Conservation (phyloP, 2,888 invertebrate genomes). For the Sycophila texana region DNA sequence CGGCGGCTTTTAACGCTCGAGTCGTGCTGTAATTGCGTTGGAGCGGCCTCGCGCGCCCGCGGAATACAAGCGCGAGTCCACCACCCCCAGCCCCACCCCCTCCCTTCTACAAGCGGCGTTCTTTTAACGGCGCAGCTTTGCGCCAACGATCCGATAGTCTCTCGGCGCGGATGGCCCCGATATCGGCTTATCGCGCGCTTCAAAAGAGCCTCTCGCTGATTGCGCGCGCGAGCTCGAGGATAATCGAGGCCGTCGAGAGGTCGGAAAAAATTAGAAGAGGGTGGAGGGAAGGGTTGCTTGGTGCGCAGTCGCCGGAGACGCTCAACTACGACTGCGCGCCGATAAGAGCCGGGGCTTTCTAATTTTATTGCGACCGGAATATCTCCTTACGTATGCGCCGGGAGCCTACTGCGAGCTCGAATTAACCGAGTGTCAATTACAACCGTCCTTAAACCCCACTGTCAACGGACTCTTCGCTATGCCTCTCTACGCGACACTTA, state of each 20-base stretch:
- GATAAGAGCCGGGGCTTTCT: too few species aligned
- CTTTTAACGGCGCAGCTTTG: slow-evolving; percentile 18
- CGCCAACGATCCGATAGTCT: slow-evolving; percentile 27
- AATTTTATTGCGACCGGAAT: too few species aligned
- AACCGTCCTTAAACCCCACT: too few species aligned
- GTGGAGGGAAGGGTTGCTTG: too few species aligned
- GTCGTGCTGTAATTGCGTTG: slow-evolving; percentile 60
- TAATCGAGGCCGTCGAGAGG: slow-evolving; percentile 25
- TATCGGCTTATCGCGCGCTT: slow-evolving; percentile 48
- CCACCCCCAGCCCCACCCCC: background rate
- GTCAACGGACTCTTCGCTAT: too few species aligned
- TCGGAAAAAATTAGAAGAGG: too few species aligned
- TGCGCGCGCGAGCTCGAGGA: slow-evolving; percentile 36
- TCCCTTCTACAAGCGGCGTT: background rate
- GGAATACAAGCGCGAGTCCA: slow-evolving; percentile 27
- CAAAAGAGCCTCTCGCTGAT: slow-evolving; percentile 35
- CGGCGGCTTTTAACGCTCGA: slow-evolving; percentile 60
- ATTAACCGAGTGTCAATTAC: too few species aligned
- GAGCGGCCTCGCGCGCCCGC: slow-evolving; percentile 44
- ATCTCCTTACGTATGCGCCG: too few species aligned
- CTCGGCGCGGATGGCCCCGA: background rate
- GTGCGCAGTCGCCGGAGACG: too few species aligned
- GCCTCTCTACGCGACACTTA: too few species aligned
- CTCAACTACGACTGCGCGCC: too few species aligned
- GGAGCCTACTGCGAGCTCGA: too few species aligned